These are phyloP conservation scores for Drosophila subobscura DNA, from an alignment of 1,140 invertebrate genomes.

Conservation along the genomic window DNA sequence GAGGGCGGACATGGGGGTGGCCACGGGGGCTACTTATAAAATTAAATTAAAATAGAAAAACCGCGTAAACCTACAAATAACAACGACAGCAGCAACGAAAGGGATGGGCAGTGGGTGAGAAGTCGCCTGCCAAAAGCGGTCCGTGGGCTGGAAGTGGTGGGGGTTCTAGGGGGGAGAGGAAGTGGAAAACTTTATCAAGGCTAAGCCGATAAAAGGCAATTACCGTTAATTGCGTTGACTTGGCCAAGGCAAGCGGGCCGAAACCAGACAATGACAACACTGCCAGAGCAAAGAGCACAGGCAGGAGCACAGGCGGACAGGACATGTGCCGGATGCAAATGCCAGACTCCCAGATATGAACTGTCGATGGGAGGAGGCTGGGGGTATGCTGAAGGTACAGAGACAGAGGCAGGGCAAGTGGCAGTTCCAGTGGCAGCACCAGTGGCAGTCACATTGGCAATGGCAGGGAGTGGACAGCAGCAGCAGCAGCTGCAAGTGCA, in stretches of 20 bases:
- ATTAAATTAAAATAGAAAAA: conserved; percentile 82
- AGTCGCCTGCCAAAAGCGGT: background rate
- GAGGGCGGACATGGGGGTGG: background rate
- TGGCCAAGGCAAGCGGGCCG: conserved; percentile 44
- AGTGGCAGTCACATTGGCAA: no score
- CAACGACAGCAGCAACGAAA: conserved; percentile 37
- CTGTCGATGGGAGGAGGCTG: conserved; percentile 36
- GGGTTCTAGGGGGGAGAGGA: background rate
- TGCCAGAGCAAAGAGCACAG: conserved; percentile 38
- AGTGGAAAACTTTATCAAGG: conserved; percentile 73
- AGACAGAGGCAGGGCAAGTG: conserved; percentile 4
- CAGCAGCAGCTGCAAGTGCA: background rate
- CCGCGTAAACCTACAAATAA: conserved; percentile 76
- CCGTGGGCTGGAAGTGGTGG: background rate
- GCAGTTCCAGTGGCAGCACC: no score
- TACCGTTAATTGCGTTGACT: conserved; percentile 81
- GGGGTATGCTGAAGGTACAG: conserved; percentile 37
- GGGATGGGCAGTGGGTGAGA: background rate
- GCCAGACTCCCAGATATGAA: conserved; percentile 62
- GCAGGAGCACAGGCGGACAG: background rate
- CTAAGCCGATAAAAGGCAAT: conserved; percentile 82
- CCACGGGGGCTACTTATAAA: conserved; percentile 65
- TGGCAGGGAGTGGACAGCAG: background rate
- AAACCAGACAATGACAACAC: conserved; percentile 57
- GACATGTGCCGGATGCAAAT: conserved; percentile 73